These are phyloP conservation scores for Gyps fulvus DNA, from an alignment of 2,113 vertebrate species.

Conservation along the genomic window DNA sequence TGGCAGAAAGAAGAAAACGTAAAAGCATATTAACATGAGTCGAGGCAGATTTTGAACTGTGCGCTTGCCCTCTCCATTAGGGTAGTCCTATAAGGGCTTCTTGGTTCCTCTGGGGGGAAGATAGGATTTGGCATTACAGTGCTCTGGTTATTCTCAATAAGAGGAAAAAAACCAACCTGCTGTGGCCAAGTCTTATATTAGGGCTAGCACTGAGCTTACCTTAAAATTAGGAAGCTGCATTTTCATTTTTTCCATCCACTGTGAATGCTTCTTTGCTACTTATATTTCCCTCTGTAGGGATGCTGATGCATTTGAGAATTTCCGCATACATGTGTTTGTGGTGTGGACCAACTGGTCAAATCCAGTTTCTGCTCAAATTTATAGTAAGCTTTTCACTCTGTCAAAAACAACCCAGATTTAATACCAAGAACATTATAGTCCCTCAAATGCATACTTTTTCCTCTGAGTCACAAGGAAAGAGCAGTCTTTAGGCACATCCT, in stretches of 20 bases:
- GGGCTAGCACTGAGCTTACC: background rate
- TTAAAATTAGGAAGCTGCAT: background rate
- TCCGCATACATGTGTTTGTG: background rate
- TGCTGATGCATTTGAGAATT: background rate
- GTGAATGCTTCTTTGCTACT: background rate
- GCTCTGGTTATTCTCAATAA: background rate
- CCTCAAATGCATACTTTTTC: background rate
- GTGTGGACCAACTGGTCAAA: background rate
- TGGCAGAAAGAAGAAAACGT: background rate
- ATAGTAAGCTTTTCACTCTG: background rate
- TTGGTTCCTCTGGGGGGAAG: background rate
- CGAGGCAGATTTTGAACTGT: background rate
- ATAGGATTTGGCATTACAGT: background rate
- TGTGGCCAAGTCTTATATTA: background rate
- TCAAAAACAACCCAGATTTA: background rate
- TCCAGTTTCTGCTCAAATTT: background rate
- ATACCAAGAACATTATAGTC: background rate
- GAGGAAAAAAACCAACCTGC: background rate
- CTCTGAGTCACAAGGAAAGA: conserved; percentile 15
- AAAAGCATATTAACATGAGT: background rate
- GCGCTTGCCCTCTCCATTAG: background rate
- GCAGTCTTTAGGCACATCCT: conserved; percentile 5
- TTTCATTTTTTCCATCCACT: background rate
- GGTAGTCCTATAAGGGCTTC: background rate
- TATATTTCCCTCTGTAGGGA: background rate